Percentiles rank a stretch among this genome's conserved stretches.
These are phyloP conservation scores for Brienomyrus brachyistius DNA, from an alignment of 2,113 vertebrate species.

Conservation along the genomic window DNA sequence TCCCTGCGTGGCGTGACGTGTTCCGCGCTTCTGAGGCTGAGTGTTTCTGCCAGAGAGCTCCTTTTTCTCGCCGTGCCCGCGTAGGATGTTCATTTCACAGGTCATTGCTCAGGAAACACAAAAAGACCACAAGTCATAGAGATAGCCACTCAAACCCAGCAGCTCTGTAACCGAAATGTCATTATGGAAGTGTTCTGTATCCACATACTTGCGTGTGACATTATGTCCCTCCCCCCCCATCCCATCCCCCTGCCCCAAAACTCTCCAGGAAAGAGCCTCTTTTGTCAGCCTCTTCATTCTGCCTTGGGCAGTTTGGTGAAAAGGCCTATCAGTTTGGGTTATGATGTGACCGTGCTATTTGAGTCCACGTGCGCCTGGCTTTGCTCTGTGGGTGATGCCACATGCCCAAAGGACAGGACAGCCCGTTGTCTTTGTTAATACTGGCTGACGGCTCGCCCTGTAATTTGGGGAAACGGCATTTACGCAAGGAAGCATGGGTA, in stretches of 20 bases:
- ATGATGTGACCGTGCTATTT: background rate
- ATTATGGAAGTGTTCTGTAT: background rate
- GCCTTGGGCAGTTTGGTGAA: background rate
- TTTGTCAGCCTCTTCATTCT: background rate
- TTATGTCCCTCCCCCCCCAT: background rate
- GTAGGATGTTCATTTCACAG: slow-evolving; percentile 6
- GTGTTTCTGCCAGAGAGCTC: background rate
- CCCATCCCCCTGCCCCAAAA: background rate
- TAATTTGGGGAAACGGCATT: background rate
- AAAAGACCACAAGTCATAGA: background rate
- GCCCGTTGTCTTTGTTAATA: background rate
- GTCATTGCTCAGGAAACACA: slow-evolving; percentile 4
- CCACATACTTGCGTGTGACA: background rate
- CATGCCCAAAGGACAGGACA: background rate
- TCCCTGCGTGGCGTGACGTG: background rate
- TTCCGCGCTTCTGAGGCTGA: background rate
- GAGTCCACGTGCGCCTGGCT: background rate
- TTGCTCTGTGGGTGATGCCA: background rate
- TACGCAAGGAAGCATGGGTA: background rate
- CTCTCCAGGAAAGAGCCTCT: background rate
- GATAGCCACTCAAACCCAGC: background rate
- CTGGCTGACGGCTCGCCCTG: background rate
- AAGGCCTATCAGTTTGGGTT: slow-evolving; percentile 3
- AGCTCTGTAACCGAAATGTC: background rate
- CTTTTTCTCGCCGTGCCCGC: background rate